Conservation (phyloP, 1,140 invertebrate species). For the Trichogramma pretiosum region DNA sequence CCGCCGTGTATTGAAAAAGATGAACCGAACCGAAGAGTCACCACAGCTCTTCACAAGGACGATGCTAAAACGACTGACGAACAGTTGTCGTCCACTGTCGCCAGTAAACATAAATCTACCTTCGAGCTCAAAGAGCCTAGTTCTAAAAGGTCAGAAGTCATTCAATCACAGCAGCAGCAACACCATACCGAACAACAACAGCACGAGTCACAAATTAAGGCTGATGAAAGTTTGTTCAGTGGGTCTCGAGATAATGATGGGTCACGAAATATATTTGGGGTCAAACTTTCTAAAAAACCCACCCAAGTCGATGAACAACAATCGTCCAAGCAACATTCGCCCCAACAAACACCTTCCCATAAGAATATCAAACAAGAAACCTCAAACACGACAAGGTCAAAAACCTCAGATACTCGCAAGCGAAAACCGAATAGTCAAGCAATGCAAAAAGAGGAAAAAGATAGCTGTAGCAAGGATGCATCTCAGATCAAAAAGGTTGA, state of each 20-base stretch:
- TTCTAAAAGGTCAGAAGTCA: conserved; percentile 21
- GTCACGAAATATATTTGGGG: conserved; percentile 40
- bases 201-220: conserved; percentile 47
- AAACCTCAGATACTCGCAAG: conserved; percentile 43
- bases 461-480: conserved; percentile 48
- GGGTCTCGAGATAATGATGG: conserved; percentile 46
- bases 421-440: conserved; percentile 52
- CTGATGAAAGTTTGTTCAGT: conserved; percentile 41
- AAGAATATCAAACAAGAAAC: no score
- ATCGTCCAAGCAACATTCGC: conserved; percentile 17
- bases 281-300: conserved; percentile 39
- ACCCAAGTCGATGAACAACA: conserved; percentile 17
- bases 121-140: conserved; percentile 9
- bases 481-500: conserved; percentile 62
- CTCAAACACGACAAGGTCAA: conserved; percentile 28
- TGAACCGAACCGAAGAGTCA: conserved; percentile 53
- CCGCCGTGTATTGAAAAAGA: conserved; percentile 64
- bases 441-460: conserved; percentile 44
- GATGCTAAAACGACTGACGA: conserved; percentile 19
- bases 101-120: conserved; percentile 5
- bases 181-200: conserved; percentile 46
- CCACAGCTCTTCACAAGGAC: conserved; percentile 34
- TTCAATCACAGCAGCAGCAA: conserved; percentile 22
- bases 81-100: conserved; percentile 26
- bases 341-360: conserved; percentile 21